Base-by-base conservation (phyloP, 2,888 invertebrate species). In the Galeruca laticollis region DNA sequence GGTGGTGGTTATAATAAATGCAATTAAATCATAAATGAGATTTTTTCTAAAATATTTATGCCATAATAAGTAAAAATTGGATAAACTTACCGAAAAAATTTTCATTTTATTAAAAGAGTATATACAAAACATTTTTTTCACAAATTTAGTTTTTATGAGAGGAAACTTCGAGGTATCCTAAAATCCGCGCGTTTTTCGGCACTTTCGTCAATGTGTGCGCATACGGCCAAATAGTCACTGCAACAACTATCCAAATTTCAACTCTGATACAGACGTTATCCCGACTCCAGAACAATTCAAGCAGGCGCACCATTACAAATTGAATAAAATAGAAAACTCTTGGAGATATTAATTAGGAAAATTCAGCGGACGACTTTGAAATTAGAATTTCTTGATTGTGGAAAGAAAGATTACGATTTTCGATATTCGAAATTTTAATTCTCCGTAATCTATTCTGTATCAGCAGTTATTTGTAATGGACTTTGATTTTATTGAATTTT, bases 201-300 rank as follows among this genome's bases (percentile, higher is more conserved):
- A 62, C 18, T 15, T 51, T 33, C 60, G 35, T 35, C 26, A 64
- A 63, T 65, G 47, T 61, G 43, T 77, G 72, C 78, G 75, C 71
- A 65, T 73, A 76, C 76, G 75, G 75, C 69, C 73, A 71, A 70
- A 75, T 68, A 73, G 76, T 74, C 75, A 81, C 80, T 81, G 80
- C 79, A 79, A 26, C 26, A 26, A 79, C 78, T 74, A 15, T 79
- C 76, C 73, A 69, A 68, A 60, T 61, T 61, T 40, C 61, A 26
- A 73, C 73, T 70, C 74, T 75, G 77, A 78, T 77, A 77, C 76
- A 78, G 78, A 78, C 77, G 76, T 78, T 76, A 72, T 76, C 75
- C 76, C 77, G 75, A 73, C 74, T 74, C 73, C 71, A 52, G 73
- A 68, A 67, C 75, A 73, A 74, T 74, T 73, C 73, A 77, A 73